Conservation (phyloP, 2,113 vertebrate genomes). For the Salminus brasiliensis region DNA sequence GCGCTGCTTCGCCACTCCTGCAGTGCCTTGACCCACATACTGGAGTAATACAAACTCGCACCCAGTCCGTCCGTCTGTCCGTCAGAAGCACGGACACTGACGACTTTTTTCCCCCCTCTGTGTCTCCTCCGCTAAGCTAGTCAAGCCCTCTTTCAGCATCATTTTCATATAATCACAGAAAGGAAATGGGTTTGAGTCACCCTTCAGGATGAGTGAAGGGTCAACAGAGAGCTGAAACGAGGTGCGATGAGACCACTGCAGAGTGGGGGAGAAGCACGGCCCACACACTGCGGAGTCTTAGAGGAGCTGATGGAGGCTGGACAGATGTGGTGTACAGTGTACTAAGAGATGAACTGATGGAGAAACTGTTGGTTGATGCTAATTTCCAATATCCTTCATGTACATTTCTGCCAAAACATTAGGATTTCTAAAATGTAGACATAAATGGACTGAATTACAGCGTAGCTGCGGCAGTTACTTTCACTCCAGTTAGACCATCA, state of each 20-base stretch:
- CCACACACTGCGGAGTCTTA: neutral
- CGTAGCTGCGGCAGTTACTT: too few species aligned
- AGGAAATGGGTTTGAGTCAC: slow-evolving; percentile 28
- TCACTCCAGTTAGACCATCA: too few species aligned
- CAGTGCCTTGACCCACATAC: slow-evolving; percentile 65
- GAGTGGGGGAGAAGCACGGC: neutral
- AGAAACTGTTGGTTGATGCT: too few species aligned
- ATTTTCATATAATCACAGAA: slow-evolving; percentile 42
- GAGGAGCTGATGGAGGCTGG: neutral
- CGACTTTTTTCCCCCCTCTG: neutral
- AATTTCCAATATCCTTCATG: too few species aligned
- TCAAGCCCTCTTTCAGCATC: slow-evolving; percentile 2
- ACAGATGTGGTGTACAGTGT: neutral
- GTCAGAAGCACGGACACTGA: slow-evolving; percentile 18
- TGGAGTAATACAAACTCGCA: slow-evolving; percentile 29
- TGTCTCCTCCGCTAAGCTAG: neutral
- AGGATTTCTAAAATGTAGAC: too few species aligned
- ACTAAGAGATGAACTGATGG: too few species aligned
- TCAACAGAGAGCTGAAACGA: slow-evolving; percentile 20
- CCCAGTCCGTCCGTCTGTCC: slow-evolving; percentile 22
- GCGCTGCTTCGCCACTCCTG: slow-evolving; percentile 6
- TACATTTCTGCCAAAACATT: too few species aligned
- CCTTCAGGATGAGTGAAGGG: slow-evolving; percentile 32
- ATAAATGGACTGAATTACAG: too few species aligned
- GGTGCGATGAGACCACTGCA: neutral